Evolutionary conservation across 2,888 invertebrate species (phyloP), one percentile per base, ranked within the genome.

Genomic region (Drosophila formosana): DNA sequence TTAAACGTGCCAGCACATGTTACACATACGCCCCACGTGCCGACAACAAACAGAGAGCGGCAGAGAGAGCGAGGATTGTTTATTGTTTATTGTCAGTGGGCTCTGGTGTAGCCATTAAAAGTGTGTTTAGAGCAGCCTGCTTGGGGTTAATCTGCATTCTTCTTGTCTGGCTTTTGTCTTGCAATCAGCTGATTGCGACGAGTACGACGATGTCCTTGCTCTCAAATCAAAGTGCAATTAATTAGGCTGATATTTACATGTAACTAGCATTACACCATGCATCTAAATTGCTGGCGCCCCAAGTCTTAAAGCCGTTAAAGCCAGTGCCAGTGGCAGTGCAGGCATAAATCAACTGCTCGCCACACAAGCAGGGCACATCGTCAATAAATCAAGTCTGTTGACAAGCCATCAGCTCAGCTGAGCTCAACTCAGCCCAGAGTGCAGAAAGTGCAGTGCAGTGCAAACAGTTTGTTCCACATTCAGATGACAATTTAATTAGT

Each of bases 311-410:
- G 34, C 11, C 26, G 5, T 57, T 37, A 28, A 37, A 47, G 4
- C 32, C 30, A 6, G 4, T 28, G 28, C 26, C 26, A 28, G 28
- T 28, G 28, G 28, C 4, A 4, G 30, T 18, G 1, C 18, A 6
- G 30, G 30, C 79, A 83, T 86, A 78, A 81, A 83, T 83, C 84
- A 86, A 51, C 50, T 25, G 34, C 50, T 45, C 34, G 52, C 37
- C 39, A 18, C 18, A 1, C 18, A 62, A 46, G 32, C 70, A 49
- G 69, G 52, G 11, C 64, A 75, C 64, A 70, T 51, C 55, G 11
- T 41, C 72, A 70, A 84, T 84, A 86, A 87, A 84, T 87, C 82
- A 84, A 55, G 62, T 51, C 78, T 60, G 67, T 65, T 84, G 75
- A 66, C 68, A 66, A 43, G 63, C 50, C 75, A 66, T 72, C 72